Base-by-base conservation (phyloP, 1,140 invertebrate genomes). In the Uloborus diversus region DNA sequence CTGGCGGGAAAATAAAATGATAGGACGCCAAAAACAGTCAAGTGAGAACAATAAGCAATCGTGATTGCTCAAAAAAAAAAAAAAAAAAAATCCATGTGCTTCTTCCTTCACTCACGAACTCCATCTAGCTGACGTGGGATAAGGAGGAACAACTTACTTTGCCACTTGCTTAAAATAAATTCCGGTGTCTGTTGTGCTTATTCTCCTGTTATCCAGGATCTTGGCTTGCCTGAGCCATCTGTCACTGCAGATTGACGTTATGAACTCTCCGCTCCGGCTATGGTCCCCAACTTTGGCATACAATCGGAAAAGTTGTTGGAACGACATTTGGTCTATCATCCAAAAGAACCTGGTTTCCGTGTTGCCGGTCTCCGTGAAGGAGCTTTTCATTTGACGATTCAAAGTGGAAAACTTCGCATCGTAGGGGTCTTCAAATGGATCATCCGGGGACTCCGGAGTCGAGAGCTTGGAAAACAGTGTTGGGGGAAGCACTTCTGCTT, bases 151-250 rank as follows among this genome's bases (percentile, higher is more conserved):
- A n/a, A 81, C 88, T 84, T 87, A 92, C 91, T 95, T 95, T 76
- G 83, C 82, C 28, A 94, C 90, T 85, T 94, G 94, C 85, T 94
- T 95, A 85, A 95, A 96, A 84, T 92, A 91, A 62, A 96, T 95
- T 25, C 92, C 93, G 0, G 94, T 95, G 83, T 96, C 94, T 4
- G 93, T 96, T 7, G 94, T 95, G 0, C 94, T 95, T 76, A 96
- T 93, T 84, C 92, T 94, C 86, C 95, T 96, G 0, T 91, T 92
- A 82, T 96, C 94, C 65, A 96, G 92, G n/a, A 96, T 93, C 84
- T 93, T 92, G 0, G 95, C 94, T 85, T 96, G 94, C 83, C 96
- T 96, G 91, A 96, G 93, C 95, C 95, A 96, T 86, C 96, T 96
- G 86, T 96, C 94, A 84, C 93, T 93, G 85, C 96, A 94, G n/a